Conservation (phyloP, 2,888 invertebrate species). For the Calliopum simillimum region DNA sequence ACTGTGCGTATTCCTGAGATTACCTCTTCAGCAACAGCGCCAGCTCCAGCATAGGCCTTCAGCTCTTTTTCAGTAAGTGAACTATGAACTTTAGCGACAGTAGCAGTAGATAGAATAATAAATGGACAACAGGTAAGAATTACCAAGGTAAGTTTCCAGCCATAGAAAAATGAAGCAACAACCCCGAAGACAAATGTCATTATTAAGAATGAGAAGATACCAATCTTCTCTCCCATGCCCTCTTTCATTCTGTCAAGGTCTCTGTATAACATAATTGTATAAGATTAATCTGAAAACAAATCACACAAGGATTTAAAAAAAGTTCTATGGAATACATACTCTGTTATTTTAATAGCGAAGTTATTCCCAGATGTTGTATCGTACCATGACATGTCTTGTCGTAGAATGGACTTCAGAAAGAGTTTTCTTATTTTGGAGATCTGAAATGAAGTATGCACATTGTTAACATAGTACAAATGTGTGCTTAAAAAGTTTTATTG, state of each 20-base stretch:
- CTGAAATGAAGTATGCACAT: conserved; percentile 57
- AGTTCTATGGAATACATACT: conserved; percentile 71
- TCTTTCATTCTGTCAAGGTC: conserved; percentile 83
- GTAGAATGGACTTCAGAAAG: conserved; percentile 75
- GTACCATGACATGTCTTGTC: conserved; percentile 82
- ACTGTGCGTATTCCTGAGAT: conserved; percentile 81
- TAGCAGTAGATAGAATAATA: conserved; percentile 78
- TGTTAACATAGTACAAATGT: not conserved
- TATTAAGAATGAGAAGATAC: conserved; percentile 78
- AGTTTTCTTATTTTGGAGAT: conserved; percentile 72
- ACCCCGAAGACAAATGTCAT: conserved; percentile 80
- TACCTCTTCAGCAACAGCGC: conserved; percentile 82
- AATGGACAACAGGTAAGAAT: conserved; percentile 82
- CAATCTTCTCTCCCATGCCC: conserved; percentile 86
- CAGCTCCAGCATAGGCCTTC: conserved; percentile 81
- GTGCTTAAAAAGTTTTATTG: not conserved
- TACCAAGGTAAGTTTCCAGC: conserved; percentile 88
- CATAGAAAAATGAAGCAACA: conserved; percentile 79
- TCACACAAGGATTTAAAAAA: not conserved
- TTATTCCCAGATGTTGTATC: conserved; percentile 77
- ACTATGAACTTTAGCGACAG: conserved; percentile 79
- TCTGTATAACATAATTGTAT: conserved; percentile 67
- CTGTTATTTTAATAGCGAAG: conserved; percentile 80
- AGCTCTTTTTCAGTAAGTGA: conserved; percentile 76
- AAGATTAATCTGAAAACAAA: too few relatives aligned